A percentile compares a stretch with the other conserved stretches of the same genome.
These are phyloP conservation scores for Chaetorhynchus papuensis DNA, from an alignment of 2,113 vertebrate species.

Conservation along the genomic window DNA sequence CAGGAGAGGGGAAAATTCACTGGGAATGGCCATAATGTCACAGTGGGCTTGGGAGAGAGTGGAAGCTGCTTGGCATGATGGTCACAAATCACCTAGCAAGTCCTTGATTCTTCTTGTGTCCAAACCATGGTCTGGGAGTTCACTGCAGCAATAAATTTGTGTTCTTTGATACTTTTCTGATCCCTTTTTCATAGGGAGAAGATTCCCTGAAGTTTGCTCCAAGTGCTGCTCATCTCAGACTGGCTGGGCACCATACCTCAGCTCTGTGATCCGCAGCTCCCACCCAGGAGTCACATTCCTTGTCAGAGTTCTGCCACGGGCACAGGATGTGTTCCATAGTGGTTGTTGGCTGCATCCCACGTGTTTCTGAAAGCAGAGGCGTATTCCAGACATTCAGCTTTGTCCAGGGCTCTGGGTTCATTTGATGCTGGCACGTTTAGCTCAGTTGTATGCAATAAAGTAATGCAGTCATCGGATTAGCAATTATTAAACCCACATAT, in stretches of 20 bases:
- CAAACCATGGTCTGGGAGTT: background rate
- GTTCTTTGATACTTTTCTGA: background rate
- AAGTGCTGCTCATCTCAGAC: background rate
- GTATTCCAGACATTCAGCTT: accelerated
- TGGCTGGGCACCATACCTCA: background rate
- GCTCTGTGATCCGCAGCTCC: background rate
- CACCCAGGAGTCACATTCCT: background rate
- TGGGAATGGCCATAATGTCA: background rate
- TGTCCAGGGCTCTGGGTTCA: background rate
- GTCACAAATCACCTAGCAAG: background rate
- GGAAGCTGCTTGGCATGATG: background rate
- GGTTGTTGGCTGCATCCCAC: background rate
- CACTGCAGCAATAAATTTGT: background rate
- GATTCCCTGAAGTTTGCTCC: background rate
- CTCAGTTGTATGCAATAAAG: background rate
- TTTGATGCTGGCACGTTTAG: background rate
- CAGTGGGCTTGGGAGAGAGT: background rate
- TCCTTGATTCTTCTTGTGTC: background rate
- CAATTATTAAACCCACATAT: background rate
- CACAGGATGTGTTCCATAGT: accelerated
- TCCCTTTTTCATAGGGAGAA: background rate
- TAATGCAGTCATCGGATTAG: background rate
- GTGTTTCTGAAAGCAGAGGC: background rate
- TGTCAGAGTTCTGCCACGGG: background rate
- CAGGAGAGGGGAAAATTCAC: background rate